A percentile compares a stretch with the other conserved stretches of the same genome.
Conservation (phyloP, 2,888 invertebrate species). For the Allacma fusca region DNA sequence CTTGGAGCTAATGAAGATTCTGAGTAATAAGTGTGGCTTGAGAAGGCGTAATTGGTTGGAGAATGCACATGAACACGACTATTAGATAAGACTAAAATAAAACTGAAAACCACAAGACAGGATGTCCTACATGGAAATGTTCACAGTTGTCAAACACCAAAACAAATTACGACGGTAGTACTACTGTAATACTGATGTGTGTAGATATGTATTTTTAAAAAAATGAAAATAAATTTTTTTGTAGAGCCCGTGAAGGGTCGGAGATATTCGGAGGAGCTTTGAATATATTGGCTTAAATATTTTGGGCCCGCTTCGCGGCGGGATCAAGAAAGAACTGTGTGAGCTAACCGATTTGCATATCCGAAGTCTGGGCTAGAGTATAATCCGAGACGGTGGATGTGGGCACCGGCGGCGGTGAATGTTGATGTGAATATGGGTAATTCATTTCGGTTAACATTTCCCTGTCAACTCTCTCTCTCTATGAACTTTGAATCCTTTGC, state of each 20-base stretch:
- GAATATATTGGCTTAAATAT: no score
- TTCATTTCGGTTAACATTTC: constrained; percentile 45
- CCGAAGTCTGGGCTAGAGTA: constrained; percentile 27
- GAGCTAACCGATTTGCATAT: constrained; percentile 44
- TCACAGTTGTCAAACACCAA: constrained; percentile 4
- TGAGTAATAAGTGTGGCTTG: no score
- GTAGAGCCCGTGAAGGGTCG: no score
- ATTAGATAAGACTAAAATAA: constrained; percentile 9
- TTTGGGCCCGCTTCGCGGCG: no score
- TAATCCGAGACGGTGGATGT: constrained; percentile 44
- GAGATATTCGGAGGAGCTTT: no score
- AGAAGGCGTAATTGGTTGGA: neutral
- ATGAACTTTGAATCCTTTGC: constrained; percentile 5
- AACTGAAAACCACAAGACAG: neutral
- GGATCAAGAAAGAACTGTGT: no score
- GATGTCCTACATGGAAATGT: constrained; percentile 7
- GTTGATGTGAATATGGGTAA: constrained; percentile 42
- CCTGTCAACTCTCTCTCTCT: neutral
- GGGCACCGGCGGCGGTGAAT: constrained; percentile 44
- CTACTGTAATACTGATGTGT: no score
- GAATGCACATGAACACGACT: neutral
- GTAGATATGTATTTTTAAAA: no score
- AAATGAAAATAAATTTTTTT: no score
- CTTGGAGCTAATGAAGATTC: no score
- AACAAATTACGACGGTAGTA: neutral